phyloP scores from a whole-genome alignment of 2,888 invertebrate genomes.

The Serrognathus titanus region DNA sequence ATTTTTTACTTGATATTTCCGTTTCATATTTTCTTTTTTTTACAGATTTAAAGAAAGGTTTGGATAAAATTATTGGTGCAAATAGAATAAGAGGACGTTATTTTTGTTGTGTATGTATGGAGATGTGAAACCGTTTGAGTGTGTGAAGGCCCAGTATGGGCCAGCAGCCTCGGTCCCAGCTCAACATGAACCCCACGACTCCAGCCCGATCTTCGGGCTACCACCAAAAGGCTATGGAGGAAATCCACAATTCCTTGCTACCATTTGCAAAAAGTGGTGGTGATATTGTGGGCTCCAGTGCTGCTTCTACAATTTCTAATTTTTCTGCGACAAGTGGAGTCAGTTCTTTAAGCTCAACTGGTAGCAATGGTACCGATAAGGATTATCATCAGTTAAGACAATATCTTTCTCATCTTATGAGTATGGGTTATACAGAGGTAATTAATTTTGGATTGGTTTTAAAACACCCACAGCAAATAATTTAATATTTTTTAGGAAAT shows the following conservation, averaged over 20 bases:
- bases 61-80: no score
- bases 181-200: constrained; percentile 64
- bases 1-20: no score
- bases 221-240: constrained; percentile 82
- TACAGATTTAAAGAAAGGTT: no score
- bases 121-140: constrained; percentile 13
- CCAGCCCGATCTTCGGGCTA: constrained; percentile 63
- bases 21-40: no score
- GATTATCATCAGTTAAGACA: constrained; percentile 63
- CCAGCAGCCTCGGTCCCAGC: constrained; percentile 49
- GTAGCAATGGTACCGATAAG: constrained; percentile 54
- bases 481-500: constrained; percentile 54
- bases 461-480: not conserved
- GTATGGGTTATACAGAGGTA: constrained; percentile 76
- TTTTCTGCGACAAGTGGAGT: constrained; percentile 61
- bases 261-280: constrained; percentile 71
- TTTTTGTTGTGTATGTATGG: not conserved
- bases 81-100: no score
- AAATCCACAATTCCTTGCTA: constrained; percentile 77
- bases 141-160: constrained; percentile 51
- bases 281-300: constrained; percentile 64
- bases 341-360: constrained; percentile 57
- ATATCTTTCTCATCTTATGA: constrained; percentile 62
- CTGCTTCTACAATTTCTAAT: constrained; percentile 70
- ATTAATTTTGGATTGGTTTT: constrained; percentile 21